Percentiles rank a stretch among this genome's conserved stretches.
phyloP scores from a whole-genome alignment of 1,140 invertebrate species.

The Manduca sexta region DNA sequence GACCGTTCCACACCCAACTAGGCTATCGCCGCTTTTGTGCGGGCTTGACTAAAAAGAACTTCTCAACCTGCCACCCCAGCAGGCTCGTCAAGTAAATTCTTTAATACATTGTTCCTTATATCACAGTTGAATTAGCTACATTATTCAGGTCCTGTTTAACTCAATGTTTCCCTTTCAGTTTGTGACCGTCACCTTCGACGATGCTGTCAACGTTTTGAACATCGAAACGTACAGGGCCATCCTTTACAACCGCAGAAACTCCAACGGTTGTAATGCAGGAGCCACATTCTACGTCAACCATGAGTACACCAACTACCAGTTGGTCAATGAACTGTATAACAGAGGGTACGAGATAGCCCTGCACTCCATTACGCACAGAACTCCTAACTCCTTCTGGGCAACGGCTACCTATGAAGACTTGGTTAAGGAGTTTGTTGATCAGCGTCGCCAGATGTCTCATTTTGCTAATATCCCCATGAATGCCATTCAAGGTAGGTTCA shows the following conservation, averaged over 20 bases:
- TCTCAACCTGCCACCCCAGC: too few relatives aligned
- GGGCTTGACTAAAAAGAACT: too few relatives aligned
- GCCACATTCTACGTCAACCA: slow-evolving; percentile 81
- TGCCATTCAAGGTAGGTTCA: slow-evolving; percentile 58
- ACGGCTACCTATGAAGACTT: slow-evolving; percentile 57
- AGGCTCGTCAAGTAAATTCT: too few relatives aligned
- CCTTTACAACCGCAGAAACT: slow-evolving; percentile 75
- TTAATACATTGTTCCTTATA: too few relatives aligned
- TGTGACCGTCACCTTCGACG: slow-evolving; percentile 32
- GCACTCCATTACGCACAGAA: slow-evolving; percentile 75
- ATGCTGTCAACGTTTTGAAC: slow-evolving; percentile 79
- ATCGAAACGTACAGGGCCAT: slow-evolving; percentile 76
- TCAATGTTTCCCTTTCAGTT: slow-evolving; percentile 18
- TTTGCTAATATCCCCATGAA: slow-evolving; percentile 75
- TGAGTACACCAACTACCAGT: slow-evolving; percentile 80
- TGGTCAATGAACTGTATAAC: slow-evolving; percentile 77
- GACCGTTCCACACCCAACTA: too few relatives aligned
- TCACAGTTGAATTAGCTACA: too few relatives aligned
- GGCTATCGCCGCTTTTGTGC: too few relatives aligned
- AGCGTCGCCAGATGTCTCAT: slow-evolving; percentile 67
- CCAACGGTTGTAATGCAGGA: slow-evolving; percentile 77
- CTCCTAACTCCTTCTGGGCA: slow-evolving; percentile 70
- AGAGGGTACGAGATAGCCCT: slow-evolving; percentile 82
- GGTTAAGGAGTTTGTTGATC: slow-evolving; percentile 75
- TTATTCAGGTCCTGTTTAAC: too few relatives aligned